phyloP scores from a whole-genome alignment of 2,888 invertebrate genomes.

The Melanostoma mellinum region DNA sequence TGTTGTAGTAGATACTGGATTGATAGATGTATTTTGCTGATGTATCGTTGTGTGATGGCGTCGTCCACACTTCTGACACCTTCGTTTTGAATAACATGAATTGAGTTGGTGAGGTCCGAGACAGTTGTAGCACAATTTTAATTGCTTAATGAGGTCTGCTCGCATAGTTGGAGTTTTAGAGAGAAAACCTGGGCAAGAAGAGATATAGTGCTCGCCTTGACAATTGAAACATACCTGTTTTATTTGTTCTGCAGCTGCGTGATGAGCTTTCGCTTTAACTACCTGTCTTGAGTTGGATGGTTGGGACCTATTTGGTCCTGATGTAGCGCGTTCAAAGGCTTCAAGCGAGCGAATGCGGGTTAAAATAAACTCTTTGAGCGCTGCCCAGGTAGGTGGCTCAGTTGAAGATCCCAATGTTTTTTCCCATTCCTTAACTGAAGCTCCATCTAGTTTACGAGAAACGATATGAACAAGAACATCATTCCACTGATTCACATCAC shows the following conservation, averaged over 20 bases:
- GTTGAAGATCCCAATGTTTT: neutral
- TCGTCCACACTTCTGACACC: constrained; percentile 33
- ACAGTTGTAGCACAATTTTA: constrained; percentile 29
- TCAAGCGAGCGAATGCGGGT: neutral
- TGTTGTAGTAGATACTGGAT: neutral
- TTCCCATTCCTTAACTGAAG: constrained; percentile 18
- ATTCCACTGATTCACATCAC: constrained; percentile 17
- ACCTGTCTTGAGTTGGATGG: neutral
- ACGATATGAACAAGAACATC: constrained; percentile 17
- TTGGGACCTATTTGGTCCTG: neutral
- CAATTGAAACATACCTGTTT: neutral
- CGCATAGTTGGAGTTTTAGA: neutral
- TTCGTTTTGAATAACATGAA: constrained; percentile 16
- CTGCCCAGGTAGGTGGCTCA: neutral
- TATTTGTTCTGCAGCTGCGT: neutral
- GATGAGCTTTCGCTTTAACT: neutral
- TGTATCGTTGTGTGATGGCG: constrained; percentile 25
- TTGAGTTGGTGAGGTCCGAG: constrained; percentile 25
- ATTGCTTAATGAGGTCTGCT: constrained; percentile 7
- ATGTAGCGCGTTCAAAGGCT: constrained; percentile 2
- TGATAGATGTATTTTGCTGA: neutral
- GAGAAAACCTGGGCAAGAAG: neutral
- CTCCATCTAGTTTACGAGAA: constrained; percentile 15
- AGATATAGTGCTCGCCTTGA: constrained; percentile 2
- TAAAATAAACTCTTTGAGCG: constrained; percentile 9